Percentiles rank a stretch among this genome's conserved stretches.
Conservation (phyloP, 2,113 vertebrate genomes). For the Aepyceros melampus region DNA sequence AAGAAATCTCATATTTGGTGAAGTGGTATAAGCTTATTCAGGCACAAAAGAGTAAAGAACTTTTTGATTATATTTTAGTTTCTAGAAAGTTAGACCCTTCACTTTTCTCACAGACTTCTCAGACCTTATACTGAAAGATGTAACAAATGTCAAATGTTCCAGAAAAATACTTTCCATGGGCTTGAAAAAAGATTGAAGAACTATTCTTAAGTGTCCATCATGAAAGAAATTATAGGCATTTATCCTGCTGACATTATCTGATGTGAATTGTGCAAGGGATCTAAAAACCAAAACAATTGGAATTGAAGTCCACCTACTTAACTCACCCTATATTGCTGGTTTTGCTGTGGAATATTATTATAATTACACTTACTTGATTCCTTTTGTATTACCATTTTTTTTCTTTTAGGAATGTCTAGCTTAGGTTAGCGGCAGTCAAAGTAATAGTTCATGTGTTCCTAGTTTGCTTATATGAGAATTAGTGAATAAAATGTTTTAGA, state of each 20-base stretch:
- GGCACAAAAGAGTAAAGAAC: conserved; percentile 22
- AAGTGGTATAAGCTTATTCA: conserved; percentile 31
- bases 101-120: conserved; percentile 40
- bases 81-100: conserved; percentile 43
- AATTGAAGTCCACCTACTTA: neutral
- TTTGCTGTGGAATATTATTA: neutral
- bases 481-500: neutral
- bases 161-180: conserved; percentile 46
- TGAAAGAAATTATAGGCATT: conserved; percentile 55
- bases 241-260: conserved; percentile 34
- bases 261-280: conserved; percentile 29
- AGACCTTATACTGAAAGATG: conserved; percentile 32
- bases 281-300: conserved; percentile 14
- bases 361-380: neutral
- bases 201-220: conserved; percentile 34
- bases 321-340: neutral
- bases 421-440: neutral
- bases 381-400: neutral
- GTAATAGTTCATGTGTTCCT: neutral
- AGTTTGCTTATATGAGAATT: conserved; percentile 7
- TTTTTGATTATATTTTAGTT: conserved; percentile 48
- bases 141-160: conserved; percentile 62
- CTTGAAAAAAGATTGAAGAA: conserved; percentile 43
- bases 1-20: conserved; percentile 40
- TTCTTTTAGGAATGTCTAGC: neutral